Evolutionary conservation across 2,113 vertebrate species (phyloP).

Genomic region (Poeciliopsis occidentalis): DNA sequence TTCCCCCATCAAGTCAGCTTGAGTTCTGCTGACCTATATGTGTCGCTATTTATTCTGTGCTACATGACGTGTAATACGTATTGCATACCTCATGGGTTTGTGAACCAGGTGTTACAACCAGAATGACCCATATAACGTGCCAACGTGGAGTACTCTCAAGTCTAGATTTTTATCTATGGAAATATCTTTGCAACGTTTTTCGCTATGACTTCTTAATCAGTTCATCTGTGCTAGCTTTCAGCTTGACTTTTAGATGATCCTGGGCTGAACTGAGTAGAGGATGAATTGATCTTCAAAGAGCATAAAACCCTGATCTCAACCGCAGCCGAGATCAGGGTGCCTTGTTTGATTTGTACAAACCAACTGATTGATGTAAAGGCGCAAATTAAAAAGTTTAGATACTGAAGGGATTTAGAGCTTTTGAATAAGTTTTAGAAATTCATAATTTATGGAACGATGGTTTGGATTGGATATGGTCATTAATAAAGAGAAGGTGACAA

Average conservation of each 20-base stretch:
- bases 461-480: neutral
- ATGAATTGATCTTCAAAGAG: neutral
- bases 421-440: neutral
- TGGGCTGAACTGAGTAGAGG: neutral
- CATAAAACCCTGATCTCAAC: neutral
- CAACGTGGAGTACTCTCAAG: too few relatives aligned
- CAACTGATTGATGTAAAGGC: neutral
- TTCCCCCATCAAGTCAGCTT: slow-evolving; percentile 46
- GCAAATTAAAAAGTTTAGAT: too few relatives aligned
- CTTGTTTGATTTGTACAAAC: neutral
- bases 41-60: slow-evolving; percentile 53
- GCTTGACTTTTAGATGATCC: neutral
- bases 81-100: slow-evolving; percentile 15
- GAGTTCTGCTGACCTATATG: slow-evolving; percentile 68
- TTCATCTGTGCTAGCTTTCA: neutral
- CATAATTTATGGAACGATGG: neutral
- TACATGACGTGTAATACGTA: slow-evolving; percentile 40
- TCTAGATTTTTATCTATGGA: too few relatives aligned
- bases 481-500: neutral
- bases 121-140: too few relatives aligned
- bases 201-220: neutral
- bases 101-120: slow-evolving; percentile 42
- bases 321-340: neutral
- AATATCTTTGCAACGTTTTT: too few relatives aligned
- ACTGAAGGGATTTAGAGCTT: too few relatives aligned